phyloP scores from a whole-genome alignment of 2,797 vertebrate genomes.

The Geotrypetes seraphini region DNA sequence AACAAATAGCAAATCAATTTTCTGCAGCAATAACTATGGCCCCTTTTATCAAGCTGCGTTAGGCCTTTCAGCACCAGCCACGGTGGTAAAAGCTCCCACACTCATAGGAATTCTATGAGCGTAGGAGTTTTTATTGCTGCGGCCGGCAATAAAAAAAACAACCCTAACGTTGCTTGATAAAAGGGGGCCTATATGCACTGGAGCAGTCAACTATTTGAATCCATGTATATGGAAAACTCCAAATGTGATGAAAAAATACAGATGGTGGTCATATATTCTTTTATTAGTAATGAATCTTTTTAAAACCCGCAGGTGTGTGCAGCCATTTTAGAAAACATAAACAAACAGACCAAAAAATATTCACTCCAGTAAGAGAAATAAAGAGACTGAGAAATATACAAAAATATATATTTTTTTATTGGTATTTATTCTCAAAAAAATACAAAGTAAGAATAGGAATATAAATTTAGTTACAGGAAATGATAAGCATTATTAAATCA shows the following conservation, averaged over 20 bases:
- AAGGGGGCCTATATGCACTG: too few species aligned
- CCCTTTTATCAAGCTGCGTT: too few species aligned
- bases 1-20: too few species aligned
- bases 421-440: slow-evolving; percentile 20
- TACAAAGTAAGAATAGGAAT: slow-evolving; percentile 16
- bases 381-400: slow-evolving; percentile 23
- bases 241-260: neutral
- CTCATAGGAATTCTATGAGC: too few species aligned
- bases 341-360: too few species aligned
- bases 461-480: neutral
- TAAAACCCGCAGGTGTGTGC: neutral
- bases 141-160: too few species aligned
- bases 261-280: neutral
- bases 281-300: neutral
- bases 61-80: too few species aligned
- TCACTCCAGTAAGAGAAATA: slow-evolving; percentile 19
- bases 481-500: slow-evolving; percentile 8
- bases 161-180: too few species aligned
- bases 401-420: slow-evolving; percentile 41
- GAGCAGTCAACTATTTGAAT: neutral
- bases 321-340: neutral
- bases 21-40: too few species aligned
- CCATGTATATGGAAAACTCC: neutral
- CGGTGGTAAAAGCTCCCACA: too few species aligned
- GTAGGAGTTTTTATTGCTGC: too few species aligned